Evolutionary conservation across 2,797 vertebrate species (phyloP), one percentile per base, ranked within the genome.

Genomic region (Capromys pilorides): DNA sequence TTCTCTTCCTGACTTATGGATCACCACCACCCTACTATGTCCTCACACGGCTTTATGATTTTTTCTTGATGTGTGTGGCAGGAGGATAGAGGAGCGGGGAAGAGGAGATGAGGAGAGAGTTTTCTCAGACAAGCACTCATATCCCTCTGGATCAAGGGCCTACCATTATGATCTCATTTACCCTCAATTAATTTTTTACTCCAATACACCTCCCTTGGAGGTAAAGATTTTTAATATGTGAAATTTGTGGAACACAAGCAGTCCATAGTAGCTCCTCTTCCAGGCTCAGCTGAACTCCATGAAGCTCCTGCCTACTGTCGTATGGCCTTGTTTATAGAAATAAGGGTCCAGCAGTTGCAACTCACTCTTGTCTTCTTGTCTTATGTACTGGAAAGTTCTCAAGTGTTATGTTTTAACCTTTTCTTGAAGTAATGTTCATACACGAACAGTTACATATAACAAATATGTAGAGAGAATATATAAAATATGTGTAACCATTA

Each of bases 371-470:
- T 77, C 33, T 28, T 49, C 49, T 14, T 11, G 16, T 77, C 33
- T 80, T 54, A 84, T 2, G 1, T 82, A 91, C 59, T 6, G 22
- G 36, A 64, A 73, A 24, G 9, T 86, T 91, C 81, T 91, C 41
- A 36, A n/a, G 31, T 96, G n/a, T 67, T 73, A 41, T 61, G 2
- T 82, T 78, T 67, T 59, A 84, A 89, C 28, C 13, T 95, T 71
- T 39, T 73, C 39, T 93, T 85, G 57, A 82, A 83, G 78, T 88
- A 73, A 86, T 79, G 16, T 94, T 82, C 73, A 71, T 22, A 57
- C 16, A 57, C 28, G 33, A 61, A 85, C 73, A 59, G n/a, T 79
- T 69, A 61, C 45, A 67, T 75, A 21, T 91, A 66, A 39, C 61
- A 45, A 66, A 64, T 33, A 66, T 4, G 22, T 45, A 33, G 28